phyloP scores from a whole-genome alignment of 2,113 vertebrate species.

The Chloebia gouldiae region DNA sequence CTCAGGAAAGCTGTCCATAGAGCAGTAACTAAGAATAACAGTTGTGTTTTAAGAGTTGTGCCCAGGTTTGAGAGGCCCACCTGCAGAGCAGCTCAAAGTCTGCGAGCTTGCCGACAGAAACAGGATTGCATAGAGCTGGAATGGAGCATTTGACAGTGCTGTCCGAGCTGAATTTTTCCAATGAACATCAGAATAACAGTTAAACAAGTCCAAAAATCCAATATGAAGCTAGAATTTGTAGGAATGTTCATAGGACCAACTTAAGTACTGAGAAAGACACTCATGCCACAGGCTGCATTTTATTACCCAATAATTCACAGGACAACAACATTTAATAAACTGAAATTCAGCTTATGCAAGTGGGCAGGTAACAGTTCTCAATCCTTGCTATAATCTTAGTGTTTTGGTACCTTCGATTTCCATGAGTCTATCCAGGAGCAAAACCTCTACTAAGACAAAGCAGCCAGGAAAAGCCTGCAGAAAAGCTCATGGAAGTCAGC shows the following conservation, averaged over 20 bases:
- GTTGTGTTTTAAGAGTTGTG: neutral
- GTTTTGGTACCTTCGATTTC: neutral
- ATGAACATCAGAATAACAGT: neutral
- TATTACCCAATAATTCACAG: neutral
- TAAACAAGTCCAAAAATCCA: neutral
- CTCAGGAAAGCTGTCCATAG: conserved; percentile 1
- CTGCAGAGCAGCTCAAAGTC: neutral
- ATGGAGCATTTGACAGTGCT: neutral
- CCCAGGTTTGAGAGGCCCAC: neutral
- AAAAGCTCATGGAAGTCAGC: neutral
- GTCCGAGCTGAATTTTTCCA: neutral
- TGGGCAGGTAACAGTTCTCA: neutral
- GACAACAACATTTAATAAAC: neutral
- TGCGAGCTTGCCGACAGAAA: neutral
- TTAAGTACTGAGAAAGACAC: neutral
- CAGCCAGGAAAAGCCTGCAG: neutral
- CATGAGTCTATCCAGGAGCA: neutral
- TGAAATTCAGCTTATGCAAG: neutral
- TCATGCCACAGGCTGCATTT: neutral
- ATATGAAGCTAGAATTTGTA: neutral
- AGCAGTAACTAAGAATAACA: conserved; percentile 23
- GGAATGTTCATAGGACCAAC: neutral
- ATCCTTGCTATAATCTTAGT: neutral
- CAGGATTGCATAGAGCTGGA: neutral
- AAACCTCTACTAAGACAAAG: neutral